phyloP scores from a whole-genome alignment of 2,113 vertebrate genomes.

The Apus apus region DNA sequence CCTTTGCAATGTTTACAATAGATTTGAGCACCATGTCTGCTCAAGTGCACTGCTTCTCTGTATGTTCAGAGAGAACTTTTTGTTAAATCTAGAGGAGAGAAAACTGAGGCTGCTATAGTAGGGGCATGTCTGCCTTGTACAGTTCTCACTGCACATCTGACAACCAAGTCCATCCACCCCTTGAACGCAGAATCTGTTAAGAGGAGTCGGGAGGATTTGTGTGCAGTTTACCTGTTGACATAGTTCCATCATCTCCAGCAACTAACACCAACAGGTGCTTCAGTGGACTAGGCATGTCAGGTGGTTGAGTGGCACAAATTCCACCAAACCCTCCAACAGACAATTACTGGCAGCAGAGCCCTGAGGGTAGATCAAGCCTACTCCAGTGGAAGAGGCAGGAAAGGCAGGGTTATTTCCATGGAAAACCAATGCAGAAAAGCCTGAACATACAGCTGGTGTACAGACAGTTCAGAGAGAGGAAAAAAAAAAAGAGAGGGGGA shows the following conservation, averaged over 20 bases:
- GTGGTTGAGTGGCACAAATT: background rate
- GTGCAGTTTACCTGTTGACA: background rate
- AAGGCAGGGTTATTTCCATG: background rate
- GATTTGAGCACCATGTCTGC: background rate
- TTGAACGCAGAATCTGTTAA: background rate
- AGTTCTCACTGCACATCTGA: background rate
- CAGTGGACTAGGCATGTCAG: background rate
- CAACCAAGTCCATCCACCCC: no score
- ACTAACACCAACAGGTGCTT: background rate
- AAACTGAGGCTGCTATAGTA: background rate
- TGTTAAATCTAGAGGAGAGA: background rate
- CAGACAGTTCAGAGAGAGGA: background rate
- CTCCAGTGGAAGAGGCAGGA: background rate
- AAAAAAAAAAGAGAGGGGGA: background rate
- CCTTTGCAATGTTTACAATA: background rate
- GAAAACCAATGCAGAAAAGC: background rate
- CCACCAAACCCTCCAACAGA: background rate
- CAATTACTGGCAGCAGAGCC: background rate
- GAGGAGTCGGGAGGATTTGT: background rate
- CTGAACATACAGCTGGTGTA: background rate
- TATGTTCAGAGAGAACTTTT: background rate
- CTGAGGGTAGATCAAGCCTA: background rate
- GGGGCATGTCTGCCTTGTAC: background rate
- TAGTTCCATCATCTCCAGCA: background rate
- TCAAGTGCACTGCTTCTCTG: background rate